phyloP scores from a whole-genome alignment of 2,797 vertebrate genomes.

The Melanotaenia parkinsoni region DNA sequence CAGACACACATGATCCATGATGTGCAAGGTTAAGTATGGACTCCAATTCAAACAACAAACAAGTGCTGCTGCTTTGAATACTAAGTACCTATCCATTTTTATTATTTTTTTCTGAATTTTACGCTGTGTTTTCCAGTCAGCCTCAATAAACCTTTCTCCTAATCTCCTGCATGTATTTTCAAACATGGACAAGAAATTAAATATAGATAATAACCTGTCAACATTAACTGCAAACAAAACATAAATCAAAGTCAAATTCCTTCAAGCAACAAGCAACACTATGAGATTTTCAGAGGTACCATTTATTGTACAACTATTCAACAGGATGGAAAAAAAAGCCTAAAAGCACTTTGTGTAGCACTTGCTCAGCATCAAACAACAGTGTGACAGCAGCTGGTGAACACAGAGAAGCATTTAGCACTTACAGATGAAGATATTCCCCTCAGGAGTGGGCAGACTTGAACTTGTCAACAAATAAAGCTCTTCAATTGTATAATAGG shows the following conservation, averaged over 20 bases:
- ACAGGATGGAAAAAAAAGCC: neutral
- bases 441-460: neutral
- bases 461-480: neutral
- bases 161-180: neutral
- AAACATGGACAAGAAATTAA: neutral
- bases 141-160: neutral
- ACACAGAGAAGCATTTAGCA: neutral
- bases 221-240: neutral
- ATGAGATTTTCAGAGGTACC: neutral
- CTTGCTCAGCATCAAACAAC: neutral
- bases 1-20: constrained; percentile 3
- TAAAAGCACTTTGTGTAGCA: neutral
- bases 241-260: neutral
- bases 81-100: too few relatives aligned
- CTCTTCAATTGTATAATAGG: neutral
- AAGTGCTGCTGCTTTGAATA: too few relatives aligned
- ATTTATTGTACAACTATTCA: neutral
- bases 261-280: neutral
- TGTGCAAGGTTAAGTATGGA: neutral
- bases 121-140: neutral
- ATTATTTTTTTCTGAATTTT: too few relatives aligned
- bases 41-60: neutral
- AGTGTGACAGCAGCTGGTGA: neutral
- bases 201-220: neutral
- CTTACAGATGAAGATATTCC: neutral